Evolutionary conservation across 2,888 invertebrate genomes (phyloP).

Genomic region (Linnaemya vulpina): DNA sequence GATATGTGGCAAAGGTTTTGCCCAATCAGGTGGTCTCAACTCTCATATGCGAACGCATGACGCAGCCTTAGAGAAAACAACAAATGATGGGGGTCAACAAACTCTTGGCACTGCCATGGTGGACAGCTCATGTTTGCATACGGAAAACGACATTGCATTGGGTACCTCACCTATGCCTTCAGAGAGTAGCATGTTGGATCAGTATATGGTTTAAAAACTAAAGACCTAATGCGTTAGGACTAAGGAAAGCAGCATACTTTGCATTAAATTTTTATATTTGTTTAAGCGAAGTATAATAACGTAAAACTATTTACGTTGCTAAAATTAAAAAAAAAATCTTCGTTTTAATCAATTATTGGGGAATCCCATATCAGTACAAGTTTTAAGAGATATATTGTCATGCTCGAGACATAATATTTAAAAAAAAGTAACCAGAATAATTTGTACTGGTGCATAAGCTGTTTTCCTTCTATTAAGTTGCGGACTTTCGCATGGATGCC

Average conservation of each 20-base stretch:
- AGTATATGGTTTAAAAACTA: slow-evolving; percentile 27
- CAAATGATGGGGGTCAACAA: slow-evolving; percentile 29
- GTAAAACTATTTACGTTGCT: too few species aligned
- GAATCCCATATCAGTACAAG: too few species aligned
- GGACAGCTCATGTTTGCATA: slow-evolving; percentile 17
- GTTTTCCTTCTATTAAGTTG: too few species aligned
- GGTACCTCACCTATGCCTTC: slow-evolving; percentile 17
- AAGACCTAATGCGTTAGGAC: neutral
- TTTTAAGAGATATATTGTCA: too few species aligned
- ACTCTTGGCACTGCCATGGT: neutral
- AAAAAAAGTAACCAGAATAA: too few species aligned
- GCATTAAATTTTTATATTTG: slow-evolving; percentile 11
- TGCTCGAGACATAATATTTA: too few species aligned
- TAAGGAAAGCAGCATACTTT: neutral
- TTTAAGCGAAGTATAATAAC: neutral
- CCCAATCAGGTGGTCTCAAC: slow-evolving; percentile 80
- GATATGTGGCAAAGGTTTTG: slow-evolving; percentile 79
- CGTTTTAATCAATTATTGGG: too few species aligned
- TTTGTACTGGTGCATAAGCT: too few species aligned
- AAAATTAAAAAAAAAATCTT: too few species aligned
- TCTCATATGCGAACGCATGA: slow-evolving; percentile 79
- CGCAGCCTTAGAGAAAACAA: slow-evolving; percentile 62
- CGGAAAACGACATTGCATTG: slow-evolving; percentile 21
- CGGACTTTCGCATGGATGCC: too few species aligned
- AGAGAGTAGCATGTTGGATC: slow-evolving; percentile 38